Percentiles rank a stretch among this genome's conserved stretches.
Conservation (phyloP, 2,797 vertebrate genomes). For the Gallirallus australis region DNA sequence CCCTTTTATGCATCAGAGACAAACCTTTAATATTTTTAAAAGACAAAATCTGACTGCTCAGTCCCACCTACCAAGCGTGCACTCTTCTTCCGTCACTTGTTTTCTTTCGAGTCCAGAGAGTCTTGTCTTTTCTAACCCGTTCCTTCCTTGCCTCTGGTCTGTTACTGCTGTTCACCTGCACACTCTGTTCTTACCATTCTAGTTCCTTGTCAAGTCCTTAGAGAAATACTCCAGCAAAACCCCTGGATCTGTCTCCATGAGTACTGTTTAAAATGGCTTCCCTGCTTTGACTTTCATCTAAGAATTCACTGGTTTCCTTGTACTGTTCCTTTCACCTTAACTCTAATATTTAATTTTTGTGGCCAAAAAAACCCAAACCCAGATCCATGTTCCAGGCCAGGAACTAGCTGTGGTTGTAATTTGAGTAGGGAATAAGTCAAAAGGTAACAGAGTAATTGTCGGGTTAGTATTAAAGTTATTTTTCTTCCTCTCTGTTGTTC, state of each 20-base stretch:
- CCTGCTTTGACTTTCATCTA: neutral
- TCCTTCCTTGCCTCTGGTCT: neutral
- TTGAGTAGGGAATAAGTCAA: neutral
- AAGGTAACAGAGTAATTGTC: neutral
- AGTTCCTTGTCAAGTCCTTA: neutral
- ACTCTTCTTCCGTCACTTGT: neutral
- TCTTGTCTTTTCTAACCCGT: neutral
- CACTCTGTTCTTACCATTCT: neutral
- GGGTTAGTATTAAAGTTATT: neutral
- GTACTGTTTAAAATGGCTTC: neutral
- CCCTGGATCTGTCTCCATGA: neutral
- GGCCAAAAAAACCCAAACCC: neutral
- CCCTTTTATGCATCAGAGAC: neutral
- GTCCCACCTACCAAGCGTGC: neutral
- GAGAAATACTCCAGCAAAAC: neutral
- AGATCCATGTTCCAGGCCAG: neutral
- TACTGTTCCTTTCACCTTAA: neutral
- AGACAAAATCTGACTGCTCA: neutral
- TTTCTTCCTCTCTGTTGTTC: neutral
- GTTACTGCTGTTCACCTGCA: neutral
- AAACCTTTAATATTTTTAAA: neutral
- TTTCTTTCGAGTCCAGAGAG: neutral
- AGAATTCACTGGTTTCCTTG: neutral
- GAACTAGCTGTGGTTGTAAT: neutral
- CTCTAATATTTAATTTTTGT: neutral